These are phyloP conservation scores for Tichodroma muraria DNA, from an alignment of 2,113 vertebrate genomes.

Conservation along the genomic window DNA sequence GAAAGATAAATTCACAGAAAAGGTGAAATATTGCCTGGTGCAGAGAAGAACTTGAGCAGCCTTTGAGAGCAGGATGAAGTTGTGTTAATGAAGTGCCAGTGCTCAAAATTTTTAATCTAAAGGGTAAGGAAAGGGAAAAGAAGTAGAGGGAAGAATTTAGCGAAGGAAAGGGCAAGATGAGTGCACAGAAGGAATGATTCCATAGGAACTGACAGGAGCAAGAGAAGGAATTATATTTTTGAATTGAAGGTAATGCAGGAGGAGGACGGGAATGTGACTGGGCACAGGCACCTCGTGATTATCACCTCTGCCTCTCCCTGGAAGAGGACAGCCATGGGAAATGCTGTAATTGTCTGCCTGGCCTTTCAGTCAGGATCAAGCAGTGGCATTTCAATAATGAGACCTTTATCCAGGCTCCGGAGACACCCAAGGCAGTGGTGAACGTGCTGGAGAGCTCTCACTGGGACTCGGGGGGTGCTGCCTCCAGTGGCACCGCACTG, in stretches of 20 bases:
- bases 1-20: neutral
- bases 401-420: neutral
- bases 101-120: neutral
- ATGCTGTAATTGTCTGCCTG: neutral
- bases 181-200: neutral
- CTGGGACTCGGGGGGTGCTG: neutral
- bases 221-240: neutral
- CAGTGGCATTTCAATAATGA: neutral
- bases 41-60: neutral
- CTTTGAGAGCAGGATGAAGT: neutral
- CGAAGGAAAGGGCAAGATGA: neutral
- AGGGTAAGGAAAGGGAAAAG: neutral
- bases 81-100: neutral
- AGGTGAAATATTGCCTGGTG: neutral
- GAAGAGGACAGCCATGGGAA: neutral
- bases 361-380: neutral
- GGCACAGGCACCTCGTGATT: neutral
- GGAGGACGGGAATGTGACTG: neutral
- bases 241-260: neutral
- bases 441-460: neutral
- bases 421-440: neutral
- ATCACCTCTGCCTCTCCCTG: neutral
- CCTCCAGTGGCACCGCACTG: neutral
- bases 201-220: neutral
- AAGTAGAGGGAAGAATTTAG: neutral